Evolutionary conservation across 1,140 invertebrate species (phyloP).

Genomic region (Euura lappo): DNA sequence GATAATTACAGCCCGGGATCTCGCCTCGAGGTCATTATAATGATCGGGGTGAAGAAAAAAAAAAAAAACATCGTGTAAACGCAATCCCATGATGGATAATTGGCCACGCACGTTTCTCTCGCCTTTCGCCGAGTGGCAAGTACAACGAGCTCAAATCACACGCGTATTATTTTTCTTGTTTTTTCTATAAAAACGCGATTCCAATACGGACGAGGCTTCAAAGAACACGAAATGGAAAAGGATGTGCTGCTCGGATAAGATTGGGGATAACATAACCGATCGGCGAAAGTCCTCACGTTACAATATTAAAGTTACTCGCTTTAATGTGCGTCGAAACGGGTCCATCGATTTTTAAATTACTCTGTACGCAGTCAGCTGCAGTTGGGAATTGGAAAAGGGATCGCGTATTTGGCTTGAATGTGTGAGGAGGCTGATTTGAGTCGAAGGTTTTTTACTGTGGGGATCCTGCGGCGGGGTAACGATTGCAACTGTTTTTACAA

Average conservation of each 20-base stretch:
- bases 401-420: not conserved
- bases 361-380: not conserved
- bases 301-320: not conserved
- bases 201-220: not conserved
- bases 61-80: too few relatives aligned
- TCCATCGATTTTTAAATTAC: not conserved
- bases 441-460: not conserved
- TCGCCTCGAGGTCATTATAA: not conserved
- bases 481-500: constrained; percentile 5
- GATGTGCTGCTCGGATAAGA: not conserved
- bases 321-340: not conserved
- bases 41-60: not conserved
- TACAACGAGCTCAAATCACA: not conserved
- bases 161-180: not conserved
- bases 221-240: not conserved
- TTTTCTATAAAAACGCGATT: not conserved
- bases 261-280: not conserved
- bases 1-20: not conserved
- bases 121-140: not conserved
- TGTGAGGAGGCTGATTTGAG: not conserved
- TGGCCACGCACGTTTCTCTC: not conserved
- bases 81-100: too few relatives aligned
- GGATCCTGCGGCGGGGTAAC: not conserved
- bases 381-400: not conserved
- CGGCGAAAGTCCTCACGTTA: not conserved